Base-by-base conservation (phyloP, 2,888 invertebrate genomes). In the Sminthurides aquaticus region DNA sequence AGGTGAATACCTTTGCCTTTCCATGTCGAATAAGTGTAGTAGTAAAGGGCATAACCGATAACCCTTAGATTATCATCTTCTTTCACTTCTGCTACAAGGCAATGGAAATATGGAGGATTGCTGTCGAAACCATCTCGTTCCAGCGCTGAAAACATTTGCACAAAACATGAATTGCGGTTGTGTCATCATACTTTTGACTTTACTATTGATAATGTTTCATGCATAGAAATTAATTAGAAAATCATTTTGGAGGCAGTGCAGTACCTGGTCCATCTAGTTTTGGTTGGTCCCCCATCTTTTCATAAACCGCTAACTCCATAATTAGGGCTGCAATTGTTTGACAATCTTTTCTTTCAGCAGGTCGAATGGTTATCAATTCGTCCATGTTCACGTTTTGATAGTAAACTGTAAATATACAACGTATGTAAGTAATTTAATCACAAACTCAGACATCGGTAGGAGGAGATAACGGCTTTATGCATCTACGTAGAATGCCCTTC, bases 21-120 rank as follows among this genome's bases (percentile, higher is more conserved):
- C 90, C 91, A 93, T 0, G 93, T 91, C 1, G 91, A 91, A 79
- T 92, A 95, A 0, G 84, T 84, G 67, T 84, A 86, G 79, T 87
- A 93, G 79, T 87, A 94, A 18, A 95, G 77, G 0, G 89, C 85
- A 78, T 88, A 92, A 0, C 91, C 94, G 94, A 77, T 0, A 88
- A 85, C 78, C 88, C 91, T 0, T 91, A 93, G 56, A 89, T 52
- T 52, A 20, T 34, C 81, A 43, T 87, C 74, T 68, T 79, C 75
- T 22, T n/a, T 55, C 1, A 71, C 69, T 76, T 87, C 86, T 0
- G 88, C 90, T 43, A 93, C 87, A 72, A 85, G 82, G 75, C 88
- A 87, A 11, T 81, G 81, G 79, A 88, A 92, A 48, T 84, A 82
- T 18, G 87, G 85, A 29, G 85, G 84, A 1, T 82, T 76, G 3